Percentiles rank a stretch among this genome's conserved stretches.
Conservation (phyloP, 2,797 vertebrate species). For the Cuculus canorus region DNA sequence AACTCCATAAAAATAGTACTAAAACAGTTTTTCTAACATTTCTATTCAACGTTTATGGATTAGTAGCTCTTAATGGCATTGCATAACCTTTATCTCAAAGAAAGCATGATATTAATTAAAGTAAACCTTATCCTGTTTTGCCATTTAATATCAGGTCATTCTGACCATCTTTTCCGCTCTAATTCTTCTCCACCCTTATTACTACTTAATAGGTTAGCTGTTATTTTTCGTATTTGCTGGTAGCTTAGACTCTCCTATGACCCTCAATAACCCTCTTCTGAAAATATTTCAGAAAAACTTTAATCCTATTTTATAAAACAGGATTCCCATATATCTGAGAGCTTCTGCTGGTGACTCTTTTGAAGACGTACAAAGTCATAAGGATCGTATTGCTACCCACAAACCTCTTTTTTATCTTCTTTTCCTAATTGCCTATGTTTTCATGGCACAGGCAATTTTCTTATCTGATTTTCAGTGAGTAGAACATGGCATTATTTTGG, state of each 20-base stretch:
- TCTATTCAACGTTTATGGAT: neutral
- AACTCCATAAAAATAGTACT: neutral
- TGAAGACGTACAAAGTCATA: neutral
- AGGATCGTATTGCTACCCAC: neutral
- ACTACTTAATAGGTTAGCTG: slow-evolving; percentile 5
- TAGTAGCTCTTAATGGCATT: slow-evolving; percentile 8
- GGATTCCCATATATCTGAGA: neutral
- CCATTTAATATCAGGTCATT: slow-evolving; percentile 46
- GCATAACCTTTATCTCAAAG: slow-evolving; percentile 35
- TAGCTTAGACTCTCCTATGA: neutral
- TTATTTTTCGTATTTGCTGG: slow-evolving; percentile 30
- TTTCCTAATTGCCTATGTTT: neutral
- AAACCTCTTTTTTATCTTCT: neutral
- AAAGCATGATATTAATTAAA: slow-evolving; percentile 47
- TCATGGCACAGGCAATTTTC: neutral
- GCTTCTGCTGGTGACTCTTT: neutral
- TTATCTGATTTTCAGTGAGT: neutral
- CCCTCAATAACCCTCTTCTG: neutral
- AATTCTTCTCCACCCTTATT: neutral
- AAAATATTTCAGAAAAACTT: neutral
- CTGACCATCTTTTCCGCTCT: slow-evolving; percentile 22
- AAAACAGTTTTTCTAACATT: neutral
- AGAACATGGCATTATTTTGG: neutral
- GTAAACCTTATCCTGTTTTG: slow-evolving; percentile 9
- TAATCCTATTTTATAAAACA: neutral